Evolutionary conservation across 2,113 vertebrate genomes (phyloP), one percentile per base, ranked within the genome.

Genomic region (Callionymus lyra): DNA sequence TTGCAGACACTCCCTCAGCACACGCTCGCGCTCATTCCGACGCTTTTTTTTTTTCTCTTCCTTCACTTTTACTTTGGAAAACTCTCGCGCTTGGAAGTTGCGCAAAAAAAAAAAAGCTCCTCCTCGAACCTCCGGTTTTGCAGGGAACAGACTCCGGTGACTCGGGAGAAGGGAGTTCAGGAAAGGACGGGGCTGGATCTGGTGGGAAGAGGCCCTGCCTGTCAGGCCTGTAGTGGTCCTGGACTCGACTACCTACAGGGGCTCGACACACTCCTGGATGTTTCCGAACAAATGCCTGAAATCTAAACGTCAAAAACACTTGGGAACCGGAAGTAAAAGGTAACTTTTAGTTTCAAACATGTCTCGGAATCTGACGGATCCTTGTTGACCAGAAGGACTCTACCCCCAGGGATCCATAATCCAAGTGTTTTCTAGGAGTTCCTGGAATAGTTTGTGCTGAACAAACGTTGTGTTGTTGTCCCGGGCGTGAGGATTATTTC

Each of bases 171-270:
- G 72, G 69, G 72, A 82, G 72, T 74, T 75, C 83, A 87, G 86
- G 86, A 88, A 87, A 88, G 81, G 74, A 86, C 85, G 86, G 70
- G 81, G 86, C 80, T 85, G 76, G 56, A 70, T 82, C 67, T 34
- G n/a, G 60, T 81, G 79, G 79, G 76, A 79, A 81, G 50, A 85
- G 84, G 85, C 84, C n/a, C 84, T 62, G 72, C 56, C 68, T 69
- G 74, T 73, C 71, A 69, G 77, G 74, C 72, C 70, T 73, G 68
- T 63, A 47, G 14, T 58, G 59, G 56, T 63, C 62, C 49, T 53
- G 59, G 57, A 68, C 51, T 56, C 62, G 68, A 80, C 68, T 46
- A 55, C n/a, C n/a, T n/a, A n/a, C n/a, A n/a, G n/a, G n/a, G n/a
- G n/a, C n/a, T n/a, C n/a, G n/a, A n/a, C n/a, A n/a, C n/a, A n/a